Percentiles rank a stretch among this genome's conserved stretches.
Evolutionary conservation across 2,888 invertebrate species (phyloP).

Genomic region (Rhimphoctona megacephalus): DNA sequence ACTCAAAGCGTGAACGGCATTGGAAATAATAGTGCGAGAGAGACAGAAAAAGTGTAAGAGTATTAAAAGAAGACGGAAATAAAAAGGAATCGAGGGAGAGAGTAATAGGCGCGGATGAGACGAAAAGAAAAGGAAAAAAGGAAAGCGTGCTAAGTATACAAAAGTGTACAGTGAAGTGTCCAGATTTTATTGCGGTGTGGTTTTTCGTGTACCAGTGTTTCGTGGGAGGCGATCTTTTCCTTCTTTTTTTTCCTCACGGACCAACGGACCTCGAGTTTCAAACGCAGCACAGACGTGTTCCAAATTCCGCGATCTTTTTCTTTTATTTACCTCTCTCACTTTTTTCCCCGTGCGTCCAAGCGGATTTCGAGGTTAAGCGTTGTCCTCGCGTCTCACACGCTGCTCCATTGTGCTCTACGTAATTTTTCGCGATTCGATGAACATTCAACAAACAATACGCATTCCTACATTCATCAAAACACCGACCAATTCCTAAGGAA

Average conservation of each 20-base stretch:
- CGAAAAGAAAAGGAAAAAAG: constrained; percentile 45
- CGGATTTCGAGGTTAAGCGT: constrained; percentile 35
- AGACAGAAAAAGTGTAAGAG: constrained; percentile 8
- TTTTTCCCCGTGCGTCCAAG: not conserved
- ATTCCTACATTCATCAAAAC: not conserved
- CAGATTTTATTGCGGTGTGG: constrained; percentile 35
- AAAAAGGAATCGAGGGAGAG: constrained; percentile 35
- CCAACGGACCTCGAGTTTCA: constrained; percentile 9
- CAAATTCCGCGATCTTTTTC: constrained; percentile 25
- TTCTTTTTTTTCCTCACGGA: constrained; percentile 8
- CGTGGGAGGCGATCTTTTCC: constrained; percentile 41
- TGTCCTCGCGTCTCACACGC: constrained; percentile 1
- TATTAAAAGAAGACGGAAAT: not conserved
- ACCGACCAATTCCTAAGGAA: not conserved
- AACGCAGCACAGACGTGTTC: constrained; percentile 20
- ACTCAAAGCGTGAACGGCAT: constrained; percentile 62
- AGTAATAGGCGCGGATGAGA: constrained; percentile 51
- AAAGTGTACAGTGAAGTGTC: constrained; percentile 56
- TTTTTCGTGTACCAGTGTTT: constrained; percentile 35
- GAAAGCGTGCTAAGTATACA: constrained; percentile 8
- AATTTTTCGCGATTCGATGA: not conserved
- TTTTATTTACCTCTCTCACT: constrained; percentile 1
- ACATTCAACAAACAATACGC: constrained; percentile 7
- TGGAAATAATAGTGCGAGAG: constrained; percentile 33
- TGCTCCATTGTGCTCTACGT: constrained; percentile 12